phyloP scores from a whole-genome alignment of 2,113 vertebrate species.

The Phaethon lepturus region DNA sequence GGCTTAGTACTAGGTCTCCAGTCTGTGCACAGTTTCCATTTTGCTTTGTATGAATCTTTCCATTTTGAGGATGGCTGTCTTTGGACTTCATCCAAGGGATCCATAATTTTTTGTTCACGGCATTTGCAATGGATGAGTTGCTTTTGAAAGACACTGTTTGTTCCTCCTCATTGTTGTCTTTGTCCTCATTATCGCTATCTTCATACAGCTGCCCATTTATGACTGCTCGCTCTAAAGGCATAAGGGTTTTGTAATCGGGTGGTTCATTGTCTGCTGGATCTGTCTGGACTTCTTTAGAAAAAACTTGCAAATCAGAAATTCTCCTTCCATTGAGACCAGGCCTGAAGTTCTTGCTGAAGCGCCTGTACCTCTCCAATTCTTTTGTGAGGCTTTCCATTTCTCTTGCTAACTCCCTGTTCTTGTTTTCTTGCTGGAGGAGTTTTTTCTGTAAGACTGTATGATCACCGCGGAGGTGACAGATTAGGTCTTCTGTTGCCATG shows the following conservation, averaged over 20 bases:
- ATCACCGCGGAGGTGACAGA: conserved; percentile 89
- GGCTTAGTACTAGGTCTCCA: conserved; percentile 89
- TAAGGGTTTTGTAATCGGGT: conserved; percentile 82
- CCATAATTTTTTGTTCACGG: conserved; percentile 85
- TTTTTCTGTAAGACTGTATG: conserved; percentile 90
- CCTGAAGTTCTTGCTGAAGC: conserved; percentile 90
- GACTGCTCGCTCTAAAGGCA: conserved; percentile 83
- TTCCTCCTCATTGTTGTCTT: conserved; percentile 80
- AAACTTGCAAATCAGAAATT: conserved; percentile 89
- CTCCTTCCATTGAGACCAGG: conserved; percentile 90
- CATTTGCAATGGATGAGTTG: conserved; percentile 79
- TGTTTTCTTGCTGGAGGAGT: conserved; percentile 91
- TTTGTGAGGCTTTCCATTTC: conserved; percentile 93
- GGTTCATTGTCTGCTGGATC: conserved; percentile 84
- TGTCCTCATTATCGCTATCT: conserved; percentile 82
- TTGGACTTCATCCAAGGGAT: conserved; percentile 88
- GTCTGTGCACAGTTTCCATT: conserved; percentile 86
- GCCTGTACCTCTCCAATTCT: conserved; percentile 92
- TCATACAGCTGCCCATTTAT: conserved; percentile 89
- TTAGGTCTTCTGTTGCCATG: conserved; percentile 90
- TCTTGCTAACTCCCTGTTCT: conserved; percentile 91
- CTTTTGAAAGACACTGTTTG: conserved; percentile 77
- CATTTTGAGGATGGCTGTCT: conserved; percentile 83
- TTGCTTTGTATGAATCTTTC: conserved; percentile 83
- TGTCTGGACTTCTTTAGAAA: conserved; percentile 95